phyloP scores from a whole-genome alignment of 1,140 invertebrate species.

The Trialeurodes vaporariorum region DNA sequence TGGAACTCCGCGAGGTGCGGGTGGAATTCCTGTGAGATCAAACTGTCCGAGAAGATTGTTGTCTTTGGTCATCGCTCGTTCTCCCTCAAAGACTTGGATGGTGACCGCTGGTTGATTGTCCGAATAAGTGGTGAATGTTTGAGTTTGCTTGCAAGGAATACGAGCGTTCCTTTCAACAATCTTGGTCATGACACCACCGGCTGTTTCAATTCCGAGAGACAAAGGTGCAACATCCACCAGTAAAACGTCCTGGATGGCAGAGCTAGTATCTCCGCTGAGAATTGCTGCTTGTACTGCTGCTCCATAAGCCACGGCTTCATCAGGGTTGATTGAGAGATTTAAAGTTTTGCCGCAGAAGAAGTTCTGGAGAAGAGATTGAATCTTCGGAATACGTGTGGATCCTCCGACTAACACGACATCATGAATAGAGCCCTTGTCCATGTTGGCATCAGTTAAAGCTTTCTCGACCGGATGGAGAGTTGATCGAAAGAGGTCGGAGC shows the following conservation, averaged over 20 bases:
- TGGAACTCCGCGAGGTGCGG: constrained; percentile 64
- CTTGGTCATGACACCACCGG: constrained; percentile 44
- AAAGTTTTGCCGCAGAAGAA: too few relatives aligned
- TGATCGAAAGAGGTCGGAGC: constrained; percentile 57
- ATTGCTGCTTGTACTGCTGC: constrained; percentile 66
- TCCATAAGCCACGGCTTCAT: constrained; percentile 61
- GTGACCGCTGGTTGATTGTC: constrained; percentile 94
- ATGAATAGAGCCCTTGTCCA: too few relatives aligned
- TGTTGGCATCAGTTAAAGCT: too few relatives aligned
- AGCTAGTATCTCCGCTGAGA: too few relatives aligned
- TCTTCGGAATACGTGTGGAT: constrained; percentile 48
- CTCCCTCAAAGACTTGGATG: too few relatives aligned
- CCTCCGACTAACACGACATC: too few relatives aligned
- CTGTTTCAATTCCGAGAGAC: constrained; percentile 32
- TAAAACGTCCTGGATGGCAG: constrained; percentile 55
- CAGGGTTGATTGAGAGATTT: constrained; percentile 64
- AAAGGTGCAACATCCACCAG: constrained; percentile 42
- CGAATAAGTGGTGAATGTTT: constrained; percentile 49
- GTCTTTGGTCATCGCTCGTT: constrained; percentile 62
- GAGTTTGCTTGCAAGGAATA: too few relatives aligned
- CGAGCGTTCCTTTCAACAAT: constrained; percentile 47
- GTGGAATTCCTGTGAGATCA: constrained; percentile 63
- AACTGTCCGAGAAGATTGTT: constrained; percentile 62
- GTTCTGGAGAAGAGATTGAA: too few relatives aligned
- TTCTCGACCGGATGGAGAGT: too few relatives aligned